Evolutionary conservation across 2,113 vertebrate species (phyloP), one percentile per base, ranked within the genome.

Genomic region (Leptocoma aspasia): DNA sequence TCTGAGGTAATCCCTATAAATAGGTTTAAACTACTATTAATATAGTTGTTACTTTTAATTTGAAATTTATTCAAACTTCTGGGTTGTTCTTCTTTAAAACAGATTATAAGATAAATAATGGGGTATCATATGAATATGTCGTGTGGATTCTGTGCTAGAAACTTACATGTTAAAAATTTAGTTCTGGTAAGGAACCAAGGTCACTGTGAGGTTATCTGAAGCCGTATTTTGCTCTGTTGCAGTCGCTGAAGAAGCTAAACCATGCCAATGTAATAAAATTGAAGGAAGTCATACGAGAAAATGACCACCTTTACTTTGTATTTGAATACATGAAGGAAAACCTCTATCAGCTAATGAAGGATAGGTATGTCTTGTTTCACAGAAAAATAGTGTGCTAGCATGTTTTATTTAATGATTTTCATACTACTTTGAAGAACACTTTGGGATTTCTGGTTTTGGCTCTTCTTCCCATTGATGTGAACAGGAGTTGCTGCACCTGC

Each of bases 241-340:
- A 99, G 99, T 99, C 99, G 77, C 97, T 99, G 93, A 99, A 99
- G 98, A 99, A 99, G 95, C 98, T 99, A 84, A 99, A 99, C 97
- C 99, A 99, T 95, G 99, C 99, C 22, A 99, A 99, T 70, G 98
- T 99, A 77, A 99, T 99, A 95, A 99, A 99, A 96, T 93, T 99
- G 78, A 99, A 99, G 97, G 99, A 99, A 98, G 99, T 99, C 39
- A 99, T 99, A 97, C 97, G 99, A 97, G 99, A 99, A 98, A 99
- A 99, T 80, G 99, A 99, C 94, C 99, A 99, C 72, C 99, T 99
- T 90, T 99, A 99, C 97, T 99, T 99, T 97, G 98, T 99, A 73
- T 99, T 99, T 98, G 99, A 99, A 95, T 99, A 99, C 95, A 99
- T 99, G 99, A 99, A 99, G 97, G 99, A 99, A 97, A 99, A 99